These are phyloP conservation scores for Paramormyrops hopkinsi DNA, from an alignment of 2,797 vertebrate species.

Conservation along the genomic window DNA sequence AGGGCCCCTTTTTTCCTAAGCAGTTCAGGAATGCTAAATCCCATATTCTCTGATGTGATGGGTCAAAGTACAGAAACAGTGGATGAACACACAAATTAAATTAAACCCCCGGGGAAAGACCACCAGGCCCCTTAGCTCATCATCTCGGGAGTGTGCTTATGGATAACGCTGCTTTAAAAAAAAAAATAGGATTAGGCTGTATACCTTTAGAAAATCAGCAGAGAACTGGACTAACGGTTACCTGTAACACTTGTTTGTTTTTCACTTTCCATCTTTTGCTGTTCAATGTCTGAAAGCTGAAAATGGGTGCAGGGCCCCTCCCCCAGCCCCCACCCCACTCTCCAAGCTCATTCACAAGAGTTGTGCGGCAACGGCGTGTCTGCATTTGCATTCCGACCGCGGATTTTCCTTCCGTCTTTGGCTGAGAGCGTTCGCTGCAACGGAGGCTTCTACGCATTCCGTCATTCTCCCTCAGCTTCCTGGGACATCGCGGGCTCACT, in stretches of 20 bases:
- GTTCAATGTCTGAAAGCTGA: neutral
- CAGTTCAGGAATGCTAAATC: constrained; percentile 11
- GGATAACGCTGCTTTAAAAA: neutral
- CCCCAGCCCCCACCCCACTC: neutral
- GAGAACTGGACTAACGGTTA: neutral
- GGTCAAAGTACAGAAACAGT: neutral
- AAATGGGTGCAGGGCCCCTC: neutral
- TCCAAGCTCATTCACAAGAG: neutral
- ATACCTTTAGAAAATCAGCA: neutral
- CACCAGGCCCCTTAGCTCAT: neutral
- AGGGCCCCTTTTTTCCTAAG: neutral
- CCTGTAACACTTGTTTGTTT: neutral
- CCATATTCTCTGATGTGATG: neutral
- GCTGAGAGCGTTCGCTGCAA: neutral
- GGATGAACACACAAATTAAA: neutral
- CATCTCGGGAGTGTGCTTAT: neutral
- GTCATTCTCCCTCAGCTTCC: neutral
- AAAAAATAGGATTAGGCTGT: neutral
- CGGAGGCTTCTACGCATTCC: neutral
- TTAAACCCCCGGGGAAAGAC: neutral
- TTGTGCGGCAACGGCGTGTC: neutral
- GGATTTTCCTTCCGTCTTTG: neutral
- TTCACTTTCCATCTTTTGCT: neutral
- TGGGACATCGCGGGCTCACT: neutral
- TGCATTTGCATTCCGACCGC: neutral